Percentiles rank a stretch among this genome's conserved stretches.
phyloP scores from a whole-genome alignment of 2,888 invertebrate species.

The Parnassius orleans region DNA sequence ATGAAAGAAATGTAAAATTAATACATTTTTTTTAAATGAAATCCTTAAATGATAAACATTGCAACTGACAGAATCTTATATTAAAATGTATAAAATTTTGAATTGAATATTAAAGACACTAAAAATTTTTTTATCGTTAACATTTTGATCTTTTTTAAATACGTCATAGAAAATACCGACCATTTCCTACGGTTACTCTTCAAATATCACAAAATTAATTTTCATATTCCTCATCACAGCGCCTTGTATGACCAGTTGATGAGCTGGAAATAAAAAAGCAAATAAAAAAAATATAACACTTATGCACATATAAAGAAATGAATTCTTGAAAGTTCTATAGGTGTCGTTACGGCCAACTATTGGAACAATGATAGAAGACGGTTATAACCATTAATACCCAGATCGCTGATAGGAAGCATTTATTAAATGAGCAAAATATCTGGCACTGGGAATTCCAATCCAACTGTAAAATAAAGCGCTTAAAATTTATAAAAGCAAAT shows the following conservation, averaged over 20 bases:
- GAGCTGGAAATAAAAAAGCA: conserved; percentile 60
- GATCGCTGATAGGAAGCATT: not conserved
- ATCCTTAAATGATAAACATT: not conserved
- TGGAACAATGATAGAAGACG: not conserved
- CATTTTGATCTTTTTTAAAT: too few relatives aligned
- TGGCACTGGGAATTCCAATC: not conserved
- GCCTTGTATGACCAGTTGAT: conserved; percentile 79
- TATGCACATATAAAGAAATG: not conserved
- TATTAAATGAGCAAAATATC: conserved; percentile 1
- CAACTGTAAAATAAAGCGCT: not conserved
- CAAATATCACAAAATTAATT: conserved; percentile 36
- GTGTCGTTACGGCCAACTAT: not conserved
- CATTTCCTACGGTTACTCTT: not conserved
- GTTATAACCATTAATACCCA: not conserved
- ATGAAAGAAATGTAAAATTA: too few relatives aligned
- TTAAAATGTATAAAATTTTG: not conserved
- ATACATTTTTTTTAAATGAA: too few relatives aligned
- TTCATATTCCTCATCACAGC: conserved; percentile 76
- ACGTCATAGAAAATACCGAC: too few relatives aligned
- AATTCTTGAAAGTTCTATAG: not conserved
- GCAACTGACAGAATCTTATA: not conserved
- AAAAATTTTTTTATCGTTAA: too few relatives aligned
- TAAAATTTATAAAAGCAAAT: not conserved
- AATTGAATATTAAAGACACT: not conserved
- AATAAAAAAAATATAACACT: too few relatives aligned